phyloP scores from a whole-genome alignment of 2,888 invertebrate species.

The Augiades crinisus region DNA sequence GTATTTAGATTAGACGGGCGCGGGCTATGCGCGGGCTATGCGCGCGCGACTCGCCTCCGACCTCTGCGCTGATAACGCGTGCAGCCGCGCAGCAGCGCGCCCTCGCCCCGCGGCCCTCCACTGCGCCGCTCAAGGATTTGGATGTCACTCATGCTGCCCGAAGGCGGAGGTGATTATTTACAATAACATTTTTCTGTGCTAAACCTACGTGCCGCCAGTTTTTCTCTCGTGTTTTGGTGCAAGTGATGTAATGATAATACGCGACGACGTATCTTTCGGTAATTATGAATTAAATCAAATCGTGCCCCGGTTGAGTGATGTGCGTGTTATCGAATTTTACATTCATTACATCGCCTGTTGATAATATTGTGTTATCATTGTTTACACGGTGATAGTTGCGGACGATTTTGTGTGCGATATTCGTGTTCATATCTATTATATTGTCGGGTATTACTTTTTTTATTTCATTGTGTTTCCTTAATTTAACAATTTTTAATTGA shows the following conservation, averaged over 20 bases:
- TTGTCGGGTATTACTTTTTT: not conserved
- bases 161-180: slow-evolving; percentile 69
- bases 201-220: slow-evolving; percentile 1
- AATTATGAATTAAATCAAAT: slow-evolving; percentile 12
- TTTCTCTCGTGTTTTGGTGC: slow-evolving; percentile 7
- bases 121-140: slow-evolving; percentile 42
- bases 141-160: slow-evolving; percentile 76
- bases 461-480: no score
- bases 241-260: slow-evolving; percentile 6
- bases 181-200: slow-evolving; percentile 14
- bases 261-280: not conserved
- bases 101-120: slow-evolving; percentile 31
- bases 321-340: slow-evolving; percentile 14
- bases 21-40: no score
- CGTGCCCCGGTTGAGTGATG: slow-evolving; percentile 17
- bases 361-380: slow-evolving; percentile 21
- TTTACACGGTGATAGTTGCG: slow-evolving; percentile 15
- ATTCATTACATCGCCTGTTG: not conserved
- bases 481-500: no score
- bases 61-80: slow-evolving; percentile 37
- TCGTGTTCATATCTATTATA: slow-evolving; percentile 1
- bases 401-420: not conserved
- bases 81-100: slow-evolving; percentile 20
- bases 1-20: slow-evolving; percentile 73
- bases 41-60: slow-evolving; percentile 39